A percentile compares a stretch with the other conserved stretches of the same genome.
phyloP scores from a whole-genome alignment of 2,113 vertebrate genomes.

The Cavia aperea region DNA sequence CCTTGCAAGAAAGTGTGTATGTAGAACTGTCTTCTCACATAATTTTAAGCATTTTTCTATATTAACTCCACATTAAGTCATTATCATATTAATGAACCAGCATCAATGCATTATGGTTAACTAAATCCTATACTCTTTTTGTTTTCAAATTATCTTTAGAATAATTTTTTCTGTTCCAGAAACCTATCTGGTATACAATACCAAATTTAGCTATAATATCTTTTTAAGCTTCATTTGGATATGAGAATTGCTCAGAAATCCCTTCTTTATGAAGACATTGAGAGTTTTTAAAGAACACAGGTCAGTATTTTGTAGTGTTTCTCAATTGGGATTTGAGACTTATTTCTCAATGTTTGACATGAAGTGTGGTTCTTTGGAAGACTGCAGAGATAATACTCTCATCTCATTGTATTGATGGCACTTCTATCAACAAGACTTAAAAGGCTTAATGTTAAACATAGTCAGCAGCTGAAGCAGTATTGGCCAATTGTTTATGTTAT shows the following conservation, averaged over 20 bases:
- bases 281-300: background rate
- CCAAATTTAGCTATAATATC: background rate
- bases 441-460: background rate
- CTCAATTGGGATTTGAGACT: background rate
- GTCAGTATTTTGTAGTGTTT: background rate
- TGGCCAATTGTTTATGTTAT: background rate
- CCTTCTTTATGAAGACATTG: background rate
- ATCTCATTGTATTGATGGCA: background rate
- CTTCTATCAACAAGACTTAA: background rate
- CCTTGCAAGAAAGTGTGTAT: background rate
- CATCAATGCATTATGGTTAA: background rate
- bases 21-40: background rate
- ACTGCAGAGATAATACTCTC: background rate
- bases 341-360: background rate
- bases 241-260: background rate
- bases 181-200: background rate
- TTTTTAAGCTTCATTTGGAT: background rate
- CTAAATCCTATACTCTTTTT: background rate
- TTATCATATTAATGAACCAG: background rate
- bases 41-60: background rate
- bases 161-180: background rate
- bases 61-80: background rate
- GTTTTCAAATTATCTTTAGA: background rate
- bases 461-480: background rate
- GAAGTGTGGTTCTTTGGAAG: background rate